phyloP scores from a whole-genome alignment of 1,140 invertebrate genomes.

The Aphaenogaster floridana region DNA sequence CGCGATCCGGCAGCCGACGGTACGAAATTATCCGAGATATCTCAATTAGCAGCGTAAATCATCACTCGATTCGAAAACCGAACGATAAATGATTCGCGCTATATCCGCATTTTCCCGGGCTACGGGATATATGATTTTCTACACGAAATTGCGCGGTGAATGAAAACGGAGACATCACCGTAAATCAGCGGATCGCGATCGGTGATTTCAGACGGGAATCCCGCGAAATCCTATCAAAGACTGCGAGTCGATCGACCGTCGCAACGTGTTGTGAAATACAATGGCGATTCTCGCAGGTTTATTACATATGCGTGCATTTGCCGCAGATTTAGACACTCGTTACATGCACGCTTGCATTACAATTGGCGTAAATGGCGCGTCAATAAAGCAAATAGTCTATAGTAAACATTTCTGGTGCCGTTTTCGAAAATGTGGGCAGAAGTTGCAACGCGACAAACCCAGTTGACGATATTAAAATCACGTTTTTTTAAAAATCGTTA shows the following conservation, averaged over 20 bases:
- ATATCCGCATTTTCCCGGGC: conserved; percentile 18
- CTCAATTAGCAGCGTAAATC: conserved; percentile 68
- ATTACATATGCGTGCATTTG: conserved; percentile 7
- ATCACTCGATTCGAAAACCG: conserved; percentile 34
- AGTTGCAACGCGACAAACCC: background rate
- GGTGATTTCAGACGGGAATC: background rate
- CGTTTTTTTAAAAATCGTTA: background rate
- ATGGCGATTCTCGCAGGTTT: background rate
- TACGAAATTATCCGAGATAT: conserved; percentile 22
- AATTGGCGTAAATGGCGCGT: conserved; percentile 23
- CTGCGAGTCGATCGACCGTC: background rate
- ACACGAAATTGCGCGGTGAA: background rate
- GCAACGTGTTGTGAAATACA: background rate
- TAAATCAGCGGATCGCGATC: background rate
- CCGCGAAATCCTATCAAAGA: conserved; percentile 26
- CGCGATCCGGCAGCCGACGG: conserved; percentile 57
- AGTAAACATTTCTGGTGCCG: background rate
- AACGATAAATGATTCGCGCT: conserved; percentile 68
- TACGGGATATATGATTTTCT: conserved; percentile 49
- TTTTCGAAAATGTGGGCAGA: background rate
- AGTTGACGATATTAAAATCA: background rate
- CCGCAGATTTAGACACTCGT: conserved; percentile 12
- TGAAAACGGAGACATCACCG: background rate
- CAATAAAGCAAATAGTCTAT: background rate
- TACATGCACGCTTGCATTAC: background rate